Base-by-base conservation (phyloP, 2,113 vertebrate genomes). In the Eulemur macaco region DNA sequence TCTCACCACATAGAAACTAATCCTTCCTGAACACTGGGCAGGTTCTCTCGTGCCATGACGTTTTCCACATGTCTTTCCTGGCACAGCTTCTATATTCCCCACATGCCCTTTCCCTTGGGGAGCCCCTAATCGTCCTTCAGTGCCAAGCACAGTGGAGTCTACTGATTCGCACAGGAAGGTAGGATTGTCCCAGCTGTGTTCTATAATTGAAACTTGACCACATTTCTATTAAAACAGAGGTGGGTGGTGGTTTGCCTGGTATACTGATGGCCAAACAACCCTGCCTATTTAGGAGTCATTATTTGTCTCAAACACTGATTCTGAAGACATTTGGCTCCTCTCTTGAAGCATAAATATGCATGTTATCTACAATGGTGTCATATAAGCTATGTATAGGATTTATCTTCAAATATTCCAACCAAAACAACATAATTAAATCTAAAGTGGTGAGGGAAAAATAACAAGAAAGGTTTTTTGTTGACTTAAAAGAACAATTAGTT, bases 1-100 rank as follows among this genome's bases (percentile, higher is more conserved):
- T 56, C 18, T 23, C 2, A 0, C 18, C 31, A 17, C 20, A 4
- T 1, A 14, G 42, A 18, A 45, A 29, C 14, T 47, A 23, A 71
- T 39, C 27, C 5, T 0, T 34, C 5, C 9, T 39, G 42, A 31
- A 45, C 5, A 5, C n/a, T 3, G 0, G 7, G 29, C 0, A n/a
- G 13, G 42, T 29, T 20, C 56, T 47, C 47, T 31, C 12, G 13
- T 45, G 58, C 23, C 0, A 15, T 29, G 20, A 15, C 10, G 18
- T 3, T 47, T 47, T 34, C 50, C 74, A 18, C 52, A 13, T 66
- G 8, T 39, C 64, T 74, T 76, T 50, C 37, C 66, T 4, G 3
- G n/a, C 17, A n/a, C 29, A 4, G 0, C 69, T 54, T 82, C 47
- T 34, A 0, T 56, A 9, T 39, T 86, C 52, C 3, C 45, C 52